Percentiles rank a stretch among this genome's conserved stretches.
These are phyloP conservation scores for Struthio camelus DNA, from an alignment of 2,113 vertebrate species.

Conservation along the genomic window DNA sequence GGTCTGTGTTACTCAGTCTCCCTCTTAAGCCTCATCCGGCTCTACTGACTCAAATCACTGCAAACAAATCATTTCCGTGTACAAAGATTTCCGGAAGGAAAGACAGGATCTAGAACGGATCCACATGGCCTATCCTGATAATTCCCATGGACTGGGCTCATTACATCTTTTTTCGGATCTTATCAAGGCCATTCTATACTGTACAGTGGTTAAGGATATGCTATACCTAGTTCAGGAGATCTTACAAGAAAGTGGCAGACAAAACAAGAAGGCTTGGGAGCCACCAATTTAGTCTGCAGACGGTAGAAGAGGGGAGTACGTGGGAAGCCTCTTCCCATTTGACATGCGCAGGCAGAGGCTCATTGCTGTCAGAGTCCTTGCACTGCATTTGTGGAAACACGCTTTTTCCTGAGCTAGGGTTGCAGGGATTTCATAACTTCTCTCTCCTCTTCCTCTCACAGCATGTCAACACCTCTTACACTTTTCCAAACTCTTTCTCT, in stretches of 20 bases:
- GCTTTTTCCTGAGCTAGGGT: not conserved
- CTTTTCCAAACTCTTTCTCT: not conserved
- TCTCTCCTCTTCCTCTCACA: not conserved
- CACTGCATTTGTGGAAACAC: not conserved
- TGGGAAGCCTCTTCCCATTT: not conserved
- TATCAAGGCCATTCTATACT: not conserved
- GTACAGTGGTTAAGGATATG: not conserved
- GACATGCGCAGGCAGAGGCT: not conserved
- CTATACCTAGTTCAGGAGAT: not conserved
- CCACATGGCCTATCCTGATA: not conserved
- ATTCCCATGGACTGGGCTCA: not conserved
- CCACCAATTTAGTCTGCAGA: fast-evolving
- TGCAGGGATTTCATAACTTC: not conserved
- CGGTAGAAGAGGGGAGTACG: not conserved
- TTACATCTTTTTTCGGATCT: not conserved
- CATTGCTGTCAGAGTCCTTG: not conserved
- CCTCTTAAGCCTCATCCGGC: not conserved
- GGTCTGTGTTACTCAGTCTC: not conserved
- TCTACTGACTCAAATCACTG: not conserved
- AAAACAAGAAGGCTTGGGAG: not conserved
- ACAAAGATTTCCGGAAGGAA: not conserved
- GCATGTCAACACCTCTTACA: not conserved
- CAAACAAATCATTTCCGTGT: not conserved
- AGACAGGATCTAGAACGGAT: not conserved
- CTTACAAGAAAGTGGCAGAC: not conserved